phyloP scores from a whole-genome alignment of 1,140 invertebrate species.

The Eriocheir sinensis region DNA sequence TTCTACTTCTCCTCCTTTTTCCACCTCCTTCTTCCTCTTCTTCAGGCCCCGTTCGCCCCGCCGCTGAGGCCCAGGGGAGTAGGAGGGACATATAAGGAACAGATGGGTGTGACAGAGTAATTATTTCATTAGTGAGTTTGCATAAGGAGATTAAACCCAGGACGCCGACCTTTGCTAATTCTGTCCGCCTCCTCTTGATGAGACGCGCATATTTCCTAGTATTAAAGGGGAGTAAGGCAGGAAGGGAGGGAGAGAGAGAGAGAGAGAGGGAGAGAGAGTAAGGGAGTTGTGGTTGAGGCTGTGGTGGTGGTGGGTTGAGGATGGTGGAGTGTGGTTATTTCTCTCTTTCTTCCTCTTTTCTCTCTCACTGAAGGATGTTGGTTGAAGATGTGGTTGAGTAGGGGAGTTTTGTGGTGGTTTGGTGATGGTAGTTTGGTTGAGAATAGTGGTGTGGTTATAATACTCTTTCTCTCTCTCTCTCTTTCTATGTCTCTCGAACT shows the following conservation, averaged over 20 bases:
- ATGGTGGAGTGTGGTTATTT: background rate
- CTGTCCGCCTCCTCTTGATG: background rate
- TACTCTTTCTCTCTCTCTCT: background rate
- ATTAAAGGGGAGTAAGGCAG: background rate
- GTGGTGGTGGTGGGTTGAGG: background rate
- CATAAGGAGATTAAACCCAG: conserved; percentile 47
- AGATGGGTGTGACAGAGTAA: conserved; percentile 34
- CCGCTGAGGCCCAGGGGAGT: background rate
- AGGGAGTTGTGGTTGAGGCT: background rate
- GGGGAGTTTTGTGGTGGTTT: background rate
- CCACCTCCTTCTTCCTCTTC: background rate
- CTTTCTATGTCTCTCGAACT: background rate
- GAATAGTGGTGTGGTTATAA: background rate
- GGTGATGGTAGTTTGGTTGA: background rate
- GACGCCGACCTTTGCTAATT: background rate
- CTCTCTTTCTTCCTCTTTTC: conserved; percentile 7
- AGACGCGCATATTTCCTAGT: background rate
- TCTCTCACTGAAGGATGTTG: background rate
- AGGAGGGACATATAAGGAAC: conserved; percentile 33
- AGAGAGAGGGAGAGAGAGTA: conserved; percentile 49
- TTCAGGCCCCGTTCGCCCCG: background rate
- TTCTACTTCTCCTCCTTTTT: background rate
- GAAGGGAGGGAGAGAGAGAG: conserved; percentile 4
- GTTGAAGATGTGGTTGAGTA: background rate
- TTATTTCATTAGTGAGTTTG: conserved; percentile 61